phyloP scores from a whole-genome alignment of 2,888 invertebrate species.

The Rhorus exstirpatorius region DNA sequence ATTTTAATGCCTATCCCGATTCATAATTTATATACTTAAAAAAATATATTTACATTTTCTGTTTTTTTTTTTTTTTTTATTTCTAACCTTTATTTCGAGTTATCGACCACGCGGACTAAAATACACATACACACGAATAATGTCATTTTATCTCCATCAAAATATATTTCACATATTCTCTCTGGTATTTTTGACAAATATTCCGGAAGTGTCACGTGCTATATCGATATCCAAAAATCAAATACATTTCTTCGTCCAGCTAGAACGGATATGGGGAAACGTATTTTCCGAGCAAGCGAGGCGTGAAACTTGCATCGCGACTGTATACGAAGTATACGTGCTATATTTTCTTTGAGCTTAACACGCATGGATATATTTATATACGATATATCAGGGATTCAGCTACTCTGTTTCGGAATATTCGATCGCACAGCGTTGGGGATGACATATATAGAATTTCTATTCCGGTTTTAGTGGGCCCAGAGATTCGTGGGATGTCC shows the following conservation, averaged over 20 bases:
- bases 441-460: slow-evolving; percentile 11
- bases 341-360: slow-evolving; percentile 20
- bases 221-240: neutral
- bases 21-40: no score
- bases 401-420: slow-evolving; percentile 68
- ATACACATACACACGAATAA: no score
- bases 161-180: neutral
- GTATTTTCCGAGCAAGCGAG: slow-evolving; percentile 69
- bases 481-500: slow-evolving; percentile 53
- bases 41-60: no score
- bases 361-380: slow-evolving; percentile 30
- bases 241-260: slow-evolving; percentile 25
- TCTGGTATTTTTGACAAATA: neutral
- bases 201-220: neutral
- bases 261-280: slow-evolving; percentile 34
- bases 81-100: no score
- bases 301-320: slow-evolving; percentile 29
- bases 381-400: slow-evolving; percentile 15
- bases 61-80: no score
- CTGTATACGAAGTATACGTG: slow-evolving; percentile 18
- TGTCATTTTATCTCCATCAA: no score
- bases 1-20: no score
- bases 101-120: no score
- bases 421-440: slow-evolving; percentile 45
- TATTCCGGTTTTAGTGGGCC: slow-evolving; percentile 48